Evolutionary conservation across 37 sponge, comb jelly and placozoan species (phyloP).

Genomic region (Halichondria panicea): DNA sequence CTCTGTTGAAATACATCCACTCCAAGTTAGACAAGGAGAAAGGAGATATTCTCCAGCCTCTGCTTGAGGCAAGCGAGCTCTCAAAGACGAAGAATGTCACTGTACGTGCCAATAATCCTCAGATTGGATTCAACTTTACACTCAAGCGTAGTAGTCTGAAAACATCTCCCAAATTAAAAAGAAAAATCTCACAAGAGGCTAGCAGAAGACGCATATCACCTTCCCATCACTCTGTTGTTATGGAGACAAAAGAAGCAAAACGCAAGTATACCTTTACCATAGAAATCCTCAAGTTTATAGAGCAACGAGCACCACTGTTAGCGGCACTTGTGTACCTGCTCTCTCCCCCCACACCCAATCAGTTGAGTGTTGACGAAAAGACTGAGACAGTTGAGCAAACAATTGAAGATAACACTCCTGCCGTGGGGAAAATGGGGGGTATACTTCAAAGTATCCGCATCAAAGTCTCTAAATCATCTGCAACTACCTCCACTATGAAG

Average conservation of each 20-base stretch:
- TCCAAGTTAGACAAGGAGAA: constrained; percentile 5
- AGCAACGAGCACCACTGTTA: constrained; percentile 23
- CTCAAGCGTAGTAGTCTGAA: no score
- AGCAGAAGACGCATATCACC: background rate
- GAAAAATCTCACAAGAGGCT: constrained; percentile 11
- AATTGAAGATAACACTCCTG: background rate
- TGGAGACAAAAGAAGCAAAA: background rate
- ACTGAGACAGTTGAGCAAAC: background rate
- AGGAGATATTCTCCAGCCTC: constrained; percentile 13
- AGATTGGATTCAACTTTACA: constrained; percentile 43
- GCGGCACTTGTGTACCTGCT: constrained; percentile 41
- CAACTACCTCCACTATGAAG: no score
- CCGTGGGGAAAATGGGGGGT: background rate
- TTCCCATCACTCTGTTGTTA: background rate
- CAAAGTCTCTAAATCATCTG: no score
- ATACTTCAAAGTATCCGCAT: background rate
- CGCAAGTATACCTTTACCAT: constrained; percentile 28
- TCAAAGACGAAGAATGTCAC: constrained; percentile 10
- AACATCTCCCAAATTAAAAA: no score
- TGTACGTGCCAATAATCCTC: background rate
- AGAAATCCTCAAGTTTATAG: constrained; percentile 48
- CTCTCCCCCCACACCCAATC: constrained; percentile 19
- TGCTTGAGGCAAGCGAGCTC: constrained; percentile 26
- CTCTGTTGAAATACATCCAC: constrained; percentile 32
- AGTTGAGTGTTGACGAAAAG: background rate